Evolutionary conservation across 1,140 invertebrate species (phyloP), one percentile per base, ranked within the genome.

Genomic region (Fopius arisanus): DNA sequence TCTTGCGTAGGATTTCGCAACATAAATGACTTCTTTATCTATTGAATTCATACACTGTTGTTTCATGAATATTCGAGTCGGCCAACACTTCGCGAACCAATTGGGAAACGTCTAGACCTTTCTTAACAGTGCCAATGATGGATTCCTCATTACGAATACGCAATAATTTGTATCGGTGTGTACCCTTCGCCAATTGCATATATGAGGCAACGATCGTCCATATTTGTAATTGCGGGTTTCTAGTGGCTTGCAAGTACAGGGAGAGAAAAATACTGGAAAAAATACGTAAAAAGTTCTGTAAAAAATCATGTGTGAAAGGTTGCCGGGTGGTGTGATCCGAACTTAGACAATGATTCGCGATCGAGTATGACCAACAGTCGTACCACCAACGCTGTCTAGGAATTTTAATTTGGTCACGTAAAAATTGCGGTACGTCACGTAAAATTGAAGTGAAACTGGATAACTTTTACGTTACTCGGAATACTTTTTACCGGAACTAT

Each of bases 171-270:
- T 26, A 68, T 5, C 67, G 40, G 23, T 68, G 67, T 3, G 40
- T 74, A 7, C 66, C 48, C 23, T 69, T 74, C 12, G 19, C 28
- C 16, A 28, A 69, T 21, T 63, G 59, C n/a, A 65, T n/a, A 43
- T 65, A 72, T 12, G 41, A 21, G 3, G 70, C 62, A 23, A 72
- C 40, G 6, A 59, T 29, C n/a, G 59, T 51, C 14, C 68, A 70
- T 66, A 75, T 63, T 72, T 72, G 65, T 5, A 72, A 66, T 12
- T 67, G 59, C 2, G 66, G 19, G 28, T 59, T 37, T 54, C 63
- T 67, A 10, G 62, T 72, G 1, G 54, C 71, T 21, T 72, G 71
- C 6, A 66, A 12, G 9, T 65, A n/a, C n/a, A n/a, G n/a, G n/a
- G n/a, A n/a, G n/a, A n/a, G n/a, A n/a, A n/a, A n/a, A n/a, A n/a